Percentiles rank a stretch among this genome's conserved stretches.
Evolutionary conservation across 2,888 invertebrate genomes (phyloP).

Genomic region (Stegophylla sp.): DNA sequence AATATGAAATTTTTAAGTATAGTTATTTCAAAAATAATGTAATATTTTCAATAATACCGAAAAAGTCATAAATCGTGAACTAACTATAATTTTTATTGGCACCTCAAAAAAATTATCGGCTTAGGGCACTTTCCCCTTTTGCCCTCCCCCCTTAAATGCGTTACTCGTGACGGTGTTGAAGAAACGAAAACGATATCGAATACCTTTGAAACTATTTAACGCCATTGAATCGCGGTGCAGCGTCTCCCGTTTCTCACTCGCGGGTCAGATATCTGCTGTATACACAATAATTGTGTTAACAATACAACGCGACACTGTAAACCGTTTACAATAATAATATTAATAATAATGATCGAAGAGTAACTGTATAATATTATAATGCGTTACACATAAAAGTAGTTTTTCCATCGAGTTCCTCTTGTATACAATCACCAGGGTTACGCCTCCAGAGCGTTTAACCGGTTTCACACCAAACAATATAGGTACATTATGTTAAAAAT

Average conservation of each 20-base stretch:
- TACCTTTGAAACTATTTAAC: conserved; percentile 5
- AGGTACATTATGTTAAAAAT: background rate
- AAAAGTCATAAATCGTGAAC: too few species aligned
- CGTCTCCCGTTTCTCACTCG: conserved; percentile 44
- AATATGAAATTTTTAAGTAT: too few species aligned
- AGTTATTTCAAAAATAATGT: too few species aligned
- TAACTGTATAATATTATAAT: too few species aligned
- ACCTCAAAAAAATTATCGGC: too few species aligned
- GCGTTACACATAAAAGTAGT: too few species aligned
- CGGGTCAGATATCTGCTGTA: conserved; percentile 38
- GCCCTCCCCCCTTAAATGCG: too few species aligned
- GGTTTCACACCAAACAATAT: conserved; percentile 27
- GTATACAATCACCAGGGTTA: background rate
- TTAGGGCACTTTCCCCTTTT: too few species aligned
- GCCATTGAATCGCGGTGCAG: conserved; percentile 9
- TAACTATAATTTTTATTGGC: too few species aligned
- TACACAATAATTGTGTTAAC: background rate
- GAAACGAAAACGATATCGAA: too few species aligned
- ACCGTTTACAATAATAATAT: background rate
- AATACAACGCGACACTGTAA: conserved; percentile 4
- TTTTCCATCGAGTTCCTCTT: background rate
- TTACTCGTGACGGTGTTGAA: too few species aligned
- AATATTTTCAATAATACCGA: too few species aligned
- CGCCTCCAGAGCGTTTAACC: conserved; percentile 52
- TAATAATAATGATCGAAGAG: conserved; percentile 1